Base-by-base conservation (phyloP, 2,113 vertebrate genomes). In the Gadus chalcogrammus region DNA sequence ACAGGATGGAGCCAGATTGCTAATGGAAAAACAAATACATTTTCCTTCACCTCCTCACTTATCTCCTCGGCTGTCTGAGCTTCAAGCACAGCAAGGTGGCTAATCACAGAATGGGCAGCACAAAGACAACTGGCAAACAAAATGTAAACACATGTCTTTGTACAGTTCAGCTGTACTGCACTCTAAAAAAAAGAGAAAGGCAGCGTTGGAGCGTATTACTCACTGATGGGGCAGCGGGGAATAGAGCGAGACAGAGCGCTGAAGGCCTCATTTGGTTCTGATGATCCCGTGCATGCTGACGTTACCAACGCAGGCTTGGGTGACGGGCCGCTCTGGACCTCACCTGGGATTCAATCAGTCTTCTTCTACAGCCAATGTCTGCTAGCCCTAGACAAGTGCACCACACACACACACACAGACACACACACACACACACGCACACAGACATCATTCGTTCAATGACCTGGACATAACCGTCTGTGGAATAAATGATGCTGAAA, bases 261-360 rank as follows among this genome's bases (percentile, higher is more conserved):
- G 78, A 78, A 87, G 81, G 88, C 81, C 73, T 92, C 89, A 85
- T 89, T 91, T 78, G 80, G 75, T 90, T 81, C 82, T 85, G 90
- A 89, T 89, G 80, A 84, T 82, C 82, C 88, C 82, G 70, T 74
- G 72, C 64, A 48, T 68, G 61, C 71, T 86, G 85, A 88, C 61
- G 70, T 78, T 90, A 67, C 68, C 42, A 73, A 65, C 55, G 69
- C 59, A 35, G 69, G 28, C 55, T 28, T 67, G 71, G 18, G 65
- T 35, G 70, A 70, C 61, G 35, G 20, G 82, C 79, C 64, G 35
- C 35, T 58, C 70, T 61, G 22, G 65, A 58, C 74, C 42, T 80
- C 83, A 81, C 74, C 64, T 73, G 79, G 76, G 85, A 85, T 35
- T 27, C 65, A 77, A 82, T 83, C 67, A 67, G 69, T 81, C 81